Evolutionary conservation across 2,113 vertebrate species (phyloP).

Genomic region (Ciconia stormi): DNA sequence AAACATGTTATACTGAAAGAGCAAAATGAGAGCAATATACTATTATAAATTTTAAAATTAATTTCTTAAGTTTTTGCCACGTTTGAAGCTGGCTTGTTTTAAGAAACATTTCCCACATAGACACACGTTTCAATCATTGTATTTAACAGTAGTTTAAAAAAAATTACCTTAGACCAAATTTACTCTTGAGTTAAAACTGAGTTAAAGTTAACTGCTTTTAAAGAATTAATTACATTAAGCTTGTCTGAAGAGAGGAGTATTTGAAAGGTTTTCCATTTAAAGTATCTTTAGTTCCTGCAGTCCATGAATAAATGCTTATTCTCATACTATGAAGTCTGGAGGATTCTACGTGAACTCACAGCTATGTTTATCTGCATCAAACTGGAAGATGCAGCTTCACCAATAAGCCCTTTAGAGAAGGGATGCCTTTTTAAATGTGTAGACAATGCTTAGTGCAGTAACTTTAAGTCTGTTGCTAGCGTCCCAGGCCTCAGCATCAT

Average conservation of each 20-base stretch:
- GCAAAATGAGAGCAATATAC: neutral
- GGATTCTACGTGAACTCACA: neutral
- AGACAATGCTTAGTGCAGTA: neutral
- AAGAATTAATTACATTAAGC: neutral
- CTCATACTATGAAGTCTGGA: neutral
- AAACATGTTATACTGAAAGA: neutral
- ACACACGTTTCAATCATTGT: neutral
- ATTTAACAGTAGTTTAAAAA: neutral
- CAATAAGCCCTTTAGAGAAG: neutral
- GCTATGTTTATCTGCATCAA: neutral
- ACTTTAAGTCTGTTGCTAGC: neutral
- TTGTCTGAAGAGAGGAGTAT: neutral
- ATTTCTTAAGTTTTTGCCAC: neutral
- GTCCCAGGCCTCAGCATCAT: neutral
- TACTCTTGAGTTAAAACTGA: neutral
- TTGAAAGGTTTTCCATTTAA: neutral
- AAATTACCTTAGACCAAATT: neutral
- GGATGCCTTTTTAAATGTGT: neutral
- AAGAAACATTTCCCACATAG: neutral
- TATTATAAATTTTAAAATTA: neutral
- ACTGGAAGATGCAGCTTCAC: neutral
- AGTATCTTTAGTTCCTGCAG: neutral
- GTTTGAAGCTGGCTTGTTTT: neutral
- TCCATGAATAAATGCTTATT: neutral
- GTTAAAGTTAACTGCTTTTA: neutral